Evolutionary conservation across 2,797 vertebrate genomes (phyloP), one percentile per base, ranked within the genome.

Genomic region (Coluber constrictor): DNA sequence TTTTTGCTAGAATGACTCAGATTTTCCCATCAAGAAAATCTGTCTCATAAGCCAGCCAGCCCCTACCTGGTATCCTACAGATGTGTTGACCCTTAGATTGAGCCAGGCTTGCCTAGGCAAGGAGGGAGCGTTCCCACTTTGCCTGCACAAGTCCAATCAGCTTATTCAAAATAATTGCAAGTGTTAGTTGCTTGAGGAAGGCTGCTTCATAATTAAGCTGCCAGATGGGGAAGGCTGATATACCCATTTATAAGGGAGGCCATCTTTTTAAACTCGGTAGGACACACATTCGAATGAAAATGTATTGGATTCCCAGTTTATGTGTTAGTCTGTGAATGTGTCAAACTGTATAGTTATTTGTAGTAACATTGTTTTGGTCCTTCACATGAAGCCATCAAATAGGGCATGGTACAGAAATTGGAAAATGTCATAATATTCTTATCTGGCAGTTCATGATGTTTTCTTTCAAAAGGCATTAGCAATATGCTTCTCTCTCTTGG

Each of bases 391-490:
- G 90, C 93, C 91, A 92, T 60, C 51, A 83, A 57, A 94, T 74
- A 91, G 25, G 89, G 94, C 79, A 83, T 83, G 79, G 54, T 20
- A 59, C 94, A 29, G 63, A 89, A 54, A 54, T 90, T 86, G 92
- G 95, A 91, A 94, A 94, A 91, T 95, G 94, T 96, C 93, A 94
- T 95, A 95, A 92, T 47, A 96, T 92, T 96, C 94, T 95, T 92
- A 37, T 96, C 96, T 96, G 94, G 96, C 94, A 96, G 93, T 16
- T 90, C 70, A 11, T 0, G 92, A 92, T 93, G 95, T 96, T 97
- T 97, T 96, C 95, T 97, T 97, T 97, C 96, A 91, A 96, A 97
- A 97, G 93, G 92, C 91, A 94, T 97, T 95, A 97, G 95, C 95
- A 96, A 97, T 96, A 95, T 86, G 96, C 94, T 97, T 97, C 95